A percentile compares a stretch with the other conserved stretches of the same genome.
phyloP scores from a whole-genome alignment of 2,113 vertebrate genomes.

The Propithecus coquereli region DNA sequence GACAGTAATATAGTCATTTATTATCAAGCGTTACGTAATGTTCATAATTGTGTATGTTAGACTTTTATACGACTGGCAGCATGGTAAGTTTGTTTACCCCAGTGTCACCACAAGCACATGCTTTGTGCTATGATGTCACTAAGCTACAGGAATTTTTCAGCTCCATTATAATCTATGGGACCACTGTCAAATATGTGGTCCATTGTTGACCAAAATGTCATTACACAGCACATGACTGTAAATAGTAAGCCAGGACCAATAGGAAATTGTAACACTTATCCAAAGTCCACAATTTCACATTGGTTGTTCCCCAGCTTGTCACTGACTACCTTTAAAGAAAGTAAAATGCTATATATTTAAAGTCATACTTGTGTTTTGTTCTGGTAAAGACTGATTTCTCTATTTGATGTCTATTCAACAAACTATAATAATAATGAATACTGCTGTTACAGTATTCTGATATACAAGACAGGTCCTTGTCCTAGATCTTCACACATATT shows the following conservation, averaged over 20 bases:
- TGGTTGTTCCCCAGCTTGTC: not conserved
- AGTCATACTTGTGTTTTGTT: not conserved
- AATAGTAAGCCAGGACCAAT: not conserved
- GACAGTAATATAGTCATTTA: not conserved
- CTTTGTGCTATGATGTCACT: not conserved
- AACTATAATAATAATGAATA: not conserved
- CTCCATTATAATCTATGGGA: not conserved
- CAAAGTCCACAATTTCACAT: not conserved
- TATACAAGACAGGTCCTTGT: not conserved
- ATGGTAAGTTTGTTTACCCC: not conserved
- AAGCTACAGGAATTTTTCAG: not conserved
- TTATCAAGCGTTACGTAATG: not conserved
- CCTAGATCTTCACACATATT: not conserved
- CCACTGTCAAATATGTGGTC: not conserved
- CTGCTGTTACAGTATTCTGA: not conserved
- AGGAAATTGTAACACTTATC: not conserved
- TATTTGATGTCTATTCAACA: not conserved
- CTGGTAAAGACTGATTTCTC: not conserved
- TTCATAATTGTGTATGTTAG: not conserved
- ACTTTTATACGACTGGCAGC: not conserved
- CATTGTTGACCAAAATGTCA: not conserved
- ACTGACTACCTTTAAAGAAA: not conserved
- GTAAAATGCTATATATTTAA: conserved; percentile 4
- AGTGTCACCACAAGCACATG: not conserved
- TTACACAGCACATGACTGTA: not conserved